Evolutionary conservation across 2,888 invertebrate species (phyloP), one percentile per base, ranked within the genome.

Genomic region (Allophyes oxyacanthae): DNA sequence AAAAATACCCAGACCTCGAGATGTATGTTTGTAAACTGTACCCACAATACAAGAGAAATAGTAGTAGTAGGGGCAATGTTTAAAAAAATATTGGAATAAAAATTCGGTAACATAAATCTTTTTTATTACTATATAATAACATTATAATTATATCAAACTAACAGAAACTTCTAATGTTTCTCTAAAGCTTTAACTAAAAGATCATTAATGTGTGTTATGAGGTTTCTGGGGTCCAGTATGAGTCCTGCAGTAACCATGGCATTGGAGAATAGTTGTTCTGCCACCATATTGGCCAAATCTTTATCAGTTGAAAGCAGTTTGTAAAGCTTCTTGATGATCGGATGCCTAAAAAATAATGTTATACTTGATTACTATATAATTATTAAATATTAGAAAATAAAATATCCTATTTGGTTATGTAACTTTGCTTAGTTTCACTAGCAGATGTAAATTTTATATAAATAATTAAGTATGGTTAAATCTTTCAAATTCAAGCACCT

Each of bases 201-300:
- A 74, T 98, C 97, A 88, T 99, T 99, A 93, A 99, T 96, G 52
- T 97, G 96, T 1, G 96, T 96, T 26, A 99, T 95, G 68, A 99
- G 95, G 60, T 96, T 95, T 66, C 98, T 95, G 0, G 99, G 97
- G 93, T 99, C 99, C 85, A 98, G 97, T 0, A 99, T 95, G 28
- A 99, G 94, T 8, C 99, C 99, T 34, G 99, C 99, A 4, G 97
- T 97, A 8, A 99, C 98, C 98, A 99, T 98, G 0, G 99, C 98
- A 87, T 99, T 99, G 55, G 97, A 96, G 86, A 99, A 99, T 34
- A 99, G 87, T 95, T 99, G 99, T 83, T 98, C 96, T 0, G 97
- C 96, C 7, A 99, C 94, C 77, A 99, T 95, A 71, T 96, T 95
- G 0, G 98, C 99, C 58, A 99, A 91, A 72, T 97, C 96, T 28